phyloP scores from a whole-genome alignment of 2,888 invertebrate species.

The Hirtodrosophila cameraria region DNA sequence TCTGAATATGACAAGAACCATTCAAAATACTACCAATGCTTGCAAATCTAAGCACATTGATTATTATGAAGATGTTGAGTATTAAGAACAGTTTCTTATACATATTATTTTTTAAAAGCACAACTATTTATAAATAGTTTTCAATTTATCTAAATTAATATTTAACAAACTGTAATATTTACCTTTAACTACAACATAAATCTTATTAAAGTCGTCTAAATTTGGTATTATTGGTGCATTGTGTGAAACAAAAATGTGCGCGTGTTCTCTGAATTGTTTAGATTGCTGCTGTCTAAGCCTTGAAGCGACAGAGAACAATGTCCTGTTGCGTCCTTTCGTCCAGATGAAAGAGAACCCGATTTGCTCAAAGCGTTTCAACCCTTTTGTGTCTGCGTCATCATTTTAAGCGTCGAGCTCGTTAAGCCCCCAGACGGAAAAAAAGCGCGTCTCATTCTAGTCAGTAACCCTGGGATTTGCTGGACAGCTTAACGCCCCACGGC shows the following conservation, averaged over 20 bases:
- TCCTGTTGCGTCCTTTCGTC: constrained; percentile 34
- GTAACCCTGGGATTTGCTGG: constrained; percentile 57
- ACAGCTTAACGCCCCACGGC: constrained; percentile 61
- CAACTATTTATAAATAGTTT: too few relatives aligned
- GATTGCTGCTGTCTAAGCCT: constrained; percentile 55
- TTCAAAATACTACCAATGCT: too few relatives aligned
- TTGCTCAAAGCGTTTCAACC: constrained; percentile 62
- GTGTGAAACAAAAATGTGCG: background rate
- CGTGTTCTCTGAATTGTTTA: constrained; percentile 37
- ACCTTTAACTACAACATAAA: too few relatives aligned
- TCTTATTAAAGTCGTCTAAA: constrained; percentile 2
- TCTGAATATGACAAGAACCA: too few relatives aligned
- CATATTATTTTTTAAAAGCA: too few relatives aligned
- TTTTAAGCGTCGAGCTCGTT: constrained; percentile 65
- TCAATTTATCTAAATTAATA: too few relatives aligned
- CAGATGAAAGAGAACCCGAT: constrained; percentile 63
- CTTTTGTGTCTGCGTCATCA: constrained; percentile 70
- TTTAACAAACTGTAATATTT: too few relatives aligned
- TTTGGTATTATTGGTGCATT: background rate
- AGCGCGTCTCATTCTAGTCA: constrained; percentile 59
- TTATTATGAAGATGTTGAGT: too few relatives aligned
- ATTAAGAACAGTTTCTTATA: too few relatives aligned
- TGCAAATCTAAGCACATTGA: too few relatives aligned
- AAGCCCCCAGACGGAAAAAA: constrained; percentile 60
- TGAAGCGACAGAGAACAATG: constrained; percentile 40